phyloP scores from a whole-genome alignment of 1,140 invertebrate genomes.

The Drosophila persimilis region DNA sequence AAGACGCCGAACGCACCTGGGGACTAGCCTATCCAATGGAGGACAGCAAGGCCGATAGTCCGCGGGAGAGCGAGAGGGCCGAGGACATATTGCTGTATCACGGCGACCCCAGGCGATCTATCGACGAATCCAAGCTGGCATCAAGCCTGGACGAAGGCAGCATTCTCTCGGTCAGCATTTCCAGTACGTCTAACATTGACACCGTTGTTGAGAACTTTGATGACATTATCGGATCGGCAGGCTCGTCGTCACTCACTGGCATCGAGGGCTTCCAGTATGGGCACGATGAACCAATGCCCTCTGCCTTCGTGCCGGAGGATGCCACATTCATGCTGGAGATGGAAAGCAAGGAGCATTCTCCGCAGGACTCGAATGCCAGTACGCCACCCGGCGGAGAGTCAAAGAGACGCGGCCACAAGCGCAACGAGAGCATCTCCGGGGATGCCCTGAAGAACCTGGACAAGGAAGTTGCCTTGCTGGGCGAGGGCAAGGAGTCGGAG shows the following conservation, averaged over 20 bases:
- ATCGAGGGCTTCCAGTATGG: constrained; percentile 74
- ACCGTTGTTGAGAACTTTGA: constrained; percentile 86
- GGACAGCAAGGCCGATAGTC: constrained; percentile 60
- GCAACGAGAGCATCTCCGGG: constrained; percentile 84
- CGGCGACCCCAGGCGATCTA: constrained; percentile 60
- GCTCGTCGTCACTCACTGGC: constrained; percentile 80
- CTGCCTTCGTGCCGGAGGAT: constrained; percentile 63
- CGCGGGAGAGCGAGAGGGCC: constrained; percentile 57
- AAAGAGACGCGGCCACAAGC: constrained; percentile 84
- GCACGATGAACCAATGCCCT: constrained; percentile 80
- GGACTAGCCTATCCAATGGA: constrained; percentile 72
- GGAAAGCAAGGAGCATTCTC: constrained; percentile 84
- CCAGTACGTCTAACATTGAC: constrained; percentile 84
- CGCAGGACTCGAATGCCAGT: constrained; percentile 71
- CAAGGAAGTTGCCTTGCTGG: constrained; percentile 54
- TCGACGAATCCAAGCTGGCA: constrained; percentile 82
- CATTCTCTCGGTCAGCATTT: constrained; percentile 84
- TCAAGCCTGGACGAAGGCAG: constrained; percentile 86
- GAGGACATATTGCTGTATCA: constrained; percentile 78
- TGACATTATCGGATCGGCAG: constrained; percentile 84
- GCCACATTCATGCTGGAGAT: constrained; percentile 70
- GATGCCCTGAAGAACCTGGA: constrained; percentile 71
- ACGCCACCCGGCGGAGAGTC: constrained; percentile 85
- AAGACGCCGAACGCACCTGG: constrained; percentile 74
- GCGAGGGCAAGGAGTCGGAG: constrained; percentile 78